Base-by-base conservation (phyloP, 2,888 invertebrate species). In the Trissoscelio sp. region DNA sequence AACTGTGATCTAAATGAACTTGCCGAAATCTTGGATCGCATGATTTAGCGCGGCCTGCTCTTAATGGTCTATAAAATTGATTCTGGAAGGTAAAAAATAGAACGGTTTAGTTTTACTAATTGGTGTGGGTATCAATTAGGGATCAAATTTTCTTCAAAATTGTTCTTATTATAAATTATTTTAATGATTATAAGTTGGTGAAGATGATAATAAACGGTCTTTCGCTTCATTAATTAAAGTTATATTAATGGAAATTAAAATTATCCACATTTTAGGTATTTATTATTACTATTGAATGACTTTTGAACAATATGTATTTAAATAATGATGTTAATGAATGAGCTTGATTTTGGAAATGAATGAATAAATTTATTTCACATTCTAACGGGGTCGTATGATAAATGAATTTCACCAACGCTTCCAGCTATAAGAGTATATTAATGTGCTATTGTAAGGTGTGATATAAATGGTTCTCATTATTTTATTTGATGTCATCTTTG, bases 11-110 rank as follows among this genome's bases (percentile, higher is more conserved):
- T n/a, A 9, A 16, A 24, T 75, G 58, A 75, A 39, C 51, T 58
- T 67, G 67, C 12, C 37, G 51, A 42, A 34, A 60, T 75, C 58
- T 58, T 20, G 67, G 16, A 67, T 53, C 60, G 48, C 67, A 67
- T 51, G 75, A 75, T 67, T 75, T 75, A 48, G 66, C 74, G 22
- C 51, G 58, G 14, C 7, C 18, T n/a, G 14, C 12, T 58, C 42
- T 57, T 14, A 62, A 42, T 58, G 57, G 18, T 16, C 11, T 28
- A 2, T 39, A 34, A 12, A 57, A 57, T 24, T 58, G 74, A 48
- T 64, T 64, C 74, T 75, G 66, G 3, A 55, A 55, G 6, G 16
- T 9, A 22, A 37, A 46, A 55, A 28, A 48, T 39, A 20, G 22
- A 28, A n/a, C 11, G 3, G 14, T 28, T 18, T 34, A 14, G 31